These are phyloP conservation scores for Lepidotrigona ventralis DNA, from an alignment of 1,140 invertebrate species.

Conservation along the genomic window DNA sequence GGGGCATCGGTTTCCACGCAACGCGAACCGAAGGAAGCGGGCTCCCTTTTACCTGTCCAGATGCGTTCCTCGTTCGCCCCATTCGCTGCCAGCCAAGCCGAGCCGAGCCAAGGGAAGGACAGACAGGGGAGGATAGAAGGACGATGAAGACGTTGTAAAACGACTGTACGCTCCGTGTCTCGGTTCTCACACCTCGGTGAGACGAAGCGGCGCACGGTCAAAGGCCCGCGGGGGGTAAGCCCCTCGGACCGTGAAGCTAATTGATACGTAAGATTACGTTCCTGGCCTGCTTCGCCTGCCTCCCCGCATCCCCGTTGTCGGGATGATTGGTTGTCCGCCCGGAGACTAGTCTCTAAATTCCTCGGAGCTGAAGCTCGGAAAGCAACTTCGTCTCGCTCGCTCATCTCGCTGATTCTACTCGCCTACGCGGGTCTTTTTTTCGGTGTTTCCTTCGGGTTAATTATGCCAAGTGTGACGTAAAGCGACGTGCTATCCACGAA, in stretches of 20 bases:
- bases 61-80: constrained; percentile 39
- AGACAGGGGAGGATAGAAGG: constrained; percentile 12
- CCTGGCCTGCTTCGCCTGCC: constrained; percentile 52
- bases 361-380: constrained; percentile 51
- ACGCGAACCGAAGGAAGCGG: constrained; percentile 8
- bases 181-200: constrained; percentile 78
- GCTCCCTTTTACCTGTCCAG: constrained; percentile 60
- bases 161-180: constrained; percentile 63
- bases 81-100: too few species aligned
- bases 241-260: constrained; percentile 79
- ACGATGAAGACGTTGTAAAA: constrained; percentile 75
- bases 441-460: neutral
- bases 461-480: neutral
- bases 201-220: constrained; percentile 78
- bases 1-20: constrained; percentile 43
- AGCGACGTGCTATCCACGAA: neutral
- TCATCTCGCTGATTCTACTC: too few species aligned
- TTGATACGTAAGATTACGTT: constrained; percentile 81
- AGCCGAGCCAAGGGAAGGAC: neutral
- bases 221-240: constrained; percentile 80
- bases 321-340: constrained; percentile 71
- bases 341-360: constrained; percentile 70
- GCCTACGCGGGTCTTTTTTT: neutral
- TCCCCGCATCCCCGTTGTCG: constrained; percentile 8
- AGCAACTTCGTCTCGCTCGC: constrained; percentile 20